A percentile compares a stretch with the other conserved stretches of the same genome.
Evolutionary conservation across 1,140 invertebrate genomes (phyloP).

Genomic region (Drosophila pectinifera): DNA sequence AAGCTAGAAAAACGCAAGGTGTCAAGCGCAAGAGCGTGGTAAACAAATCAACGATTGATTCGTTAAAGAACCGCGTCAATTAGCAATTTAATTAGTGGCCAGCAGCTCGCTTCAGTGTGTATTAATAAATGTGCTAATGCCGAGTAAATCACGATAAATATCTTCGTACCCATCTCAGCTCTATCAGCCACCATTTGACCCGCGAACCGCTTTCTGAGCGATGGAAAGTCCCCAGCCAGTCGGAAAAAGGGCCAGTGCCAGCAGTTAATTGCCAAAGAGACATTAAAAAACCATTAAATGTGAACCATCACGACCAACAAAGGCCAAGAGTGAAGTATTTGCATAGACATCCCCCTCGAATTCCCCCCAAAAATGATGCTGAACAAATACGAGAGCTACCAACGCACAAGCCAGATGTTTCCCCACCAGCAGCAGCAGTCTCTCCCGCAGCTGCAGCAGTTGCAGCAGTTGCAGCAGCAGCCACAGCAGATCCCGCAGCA

Average conservation of each 20-base stretch:
- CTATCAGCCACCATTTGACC: constrained; percentile 14
- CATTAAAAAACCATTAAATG: constrained; percentile 52
- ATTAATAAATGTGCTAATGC: constrained; percentile 46
- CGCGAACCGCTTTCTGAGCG: constrained; percentile 11
- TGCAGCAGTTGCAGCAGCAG: constrained; percentile 32
- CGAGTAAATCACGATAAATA: constrained; percentile 20
- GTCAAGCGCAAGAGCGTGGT: constrained; percentile 4
- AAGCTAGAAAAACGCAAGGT: constrained; percentile 20
- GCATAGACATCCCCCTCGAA: constrained; percentile 21
- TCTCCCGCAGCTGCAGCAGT: constrained; percentile 36
- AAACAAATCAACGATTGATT: constrained; percentile 49
- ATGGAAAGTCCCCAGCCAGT: constrained; percentile 41
- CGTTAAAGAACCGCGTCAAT: constrained; percentile 30
- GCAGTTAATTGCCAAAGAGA: constrained; percentile 42
- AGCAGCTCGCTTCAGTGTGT: constrained; percentile 13
- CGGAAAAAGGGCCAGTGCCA: constrained; percentile 22
- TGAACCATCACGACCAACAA: constrained; percentile 19
- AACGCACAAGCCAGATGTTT: constrained; percentile 75
- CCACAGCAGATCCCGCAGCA: constrained; percentile 29
- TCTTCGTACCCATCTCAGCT: constrained; percentile 15
- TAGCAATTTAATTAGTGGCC: constrained; percentile 29
- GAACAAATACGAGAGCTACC: constrained; percentile 76
- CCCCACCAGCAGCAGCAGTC: constrained; percentile 58
- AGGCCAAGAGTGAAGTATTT: constrained; percentile 18
- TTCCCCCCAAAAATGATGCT: constrained; percentile 69